Evolutionary conservation across 2,113 vertebrate species (phyloP).

Genomic region (Pelobates fuscus): DNA sequence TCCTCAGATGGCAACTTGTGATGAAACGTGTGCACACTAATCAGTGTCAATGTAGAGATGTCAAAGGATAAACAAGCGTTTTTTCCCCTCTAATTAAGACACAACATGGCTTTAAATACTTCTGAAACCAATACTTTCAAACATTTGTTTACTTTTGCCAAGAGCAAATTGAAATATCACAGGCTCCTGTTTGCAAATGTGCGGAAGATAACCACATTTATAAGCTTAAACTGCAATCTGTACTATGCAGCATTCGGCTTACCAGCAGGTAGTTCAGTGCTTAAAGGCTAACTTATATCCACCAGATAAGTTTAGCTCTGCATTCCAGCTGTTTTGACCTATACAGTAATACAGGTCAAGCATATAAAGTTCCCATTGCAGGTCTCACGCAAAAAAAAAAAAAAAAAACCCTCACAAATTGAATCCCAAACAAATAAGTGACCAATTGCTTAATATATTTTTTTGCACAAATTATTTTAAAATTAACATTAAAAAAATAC

Average conservation of each 20-base stretch:
- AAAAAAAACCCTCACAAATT: too few species aligned
- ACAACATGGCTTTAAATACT: constrained; percentile 34
- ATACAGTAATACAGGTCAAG: background rate
- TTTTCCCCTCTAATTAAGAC: constrained; percentile 35
- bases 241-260: constrained; percentile 19
- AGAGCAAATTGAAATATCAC: constrained; percentile 26
- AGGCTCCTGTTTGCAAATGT: constrained; percentile 18
- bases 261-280: constrained; percentile 31
- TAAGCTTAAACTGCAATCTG: constrained; percentile 8
- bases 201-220: constrained; percentile 21
- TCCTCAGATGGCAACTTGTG: constrained; percentile 40
- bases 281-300: background rate
- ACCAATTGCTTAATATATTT: too few species aligned
- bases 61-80: constrained; percentile 37
- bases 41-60: constrained; percentile 13
- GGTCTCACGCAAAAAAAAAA: background rate
- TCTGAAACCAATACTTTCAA: constrained; percentile 11
- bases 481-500: too few species aligned
- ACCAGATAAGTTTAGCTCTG: background rate
- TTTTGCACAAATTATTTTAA: too few species aligned
- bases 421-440: too few species aligned
- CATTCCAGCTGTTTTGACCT: background rate
- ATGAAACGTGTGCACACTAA: constrained; percentile 27
- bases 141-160: constrained; percentile 11
- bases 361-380: background rate